phyloP scores from a whole-genome alignment of 2,888 invertebrate genomes.

The Cosmia trapezina region DNA sequence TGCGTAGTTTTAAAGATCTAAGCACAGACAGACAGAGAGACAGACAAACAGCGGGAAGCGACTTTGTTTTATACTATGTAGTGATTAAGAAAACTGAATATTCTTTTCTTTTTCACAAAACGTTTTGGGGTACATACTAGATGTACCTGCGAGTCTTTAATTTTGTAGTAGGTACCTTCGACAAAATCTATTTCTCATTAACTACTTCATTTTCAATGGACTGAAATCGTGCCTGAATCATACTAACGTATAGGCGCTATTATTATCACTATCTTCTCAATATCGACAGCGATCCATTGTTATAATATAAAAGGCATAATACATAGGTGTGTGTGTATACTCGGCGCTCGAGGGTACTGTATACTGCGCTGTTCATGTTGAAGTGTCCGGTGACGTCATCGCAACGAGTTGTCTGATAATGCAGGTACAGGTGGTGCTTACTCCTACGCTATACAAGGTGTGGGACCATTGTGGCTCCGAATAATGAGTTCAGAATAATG shows the following conservation, averaged over 20 bases:
- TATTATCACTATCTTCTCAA: slow-evolving; percentile 42
- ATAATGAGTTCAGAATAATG: slow-evolving; percentile 25
- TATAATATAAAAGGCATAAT: slow-evolving; percentile 46
- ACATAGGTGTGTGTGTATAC: slow-evolving; percentile 36
- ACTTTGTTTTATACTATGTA: too few relatives aligned
- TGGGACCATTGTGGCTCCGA: slow-evolving; percentile 24
- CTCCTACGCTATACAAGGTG: slow-evolving; percentile 43
- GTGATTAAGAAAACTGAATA: not conserved
- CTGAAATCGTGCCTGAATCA: slow-evolving; percentile 18
- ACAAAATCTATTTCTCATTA: not conserved
- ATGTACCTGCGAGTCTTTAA: not conserved
- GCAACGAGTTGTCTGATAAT: slow-evolving; percentile 43
- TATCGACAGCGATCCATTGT: slow-evolving; percentile 49
- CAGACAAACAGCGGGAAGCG: too few relatives aligned
- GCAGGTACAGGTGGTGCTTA: slow-evolving; percentile 35
- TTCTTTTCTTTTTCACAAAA: not conserved
- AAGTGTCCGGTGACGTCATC: slow-evolving; percentile 59
- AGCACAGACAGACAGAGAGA: too few relatives aligned
- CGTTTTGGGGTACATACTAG: not conserved
- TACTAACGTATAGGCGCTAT: slow-evolving; percentile 9
- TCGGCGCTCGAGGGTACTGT: slow-evolving; percentile 39
- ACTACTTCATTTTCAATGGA: slow-evolving; percentile 6
- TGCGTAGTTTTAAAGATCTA: too few relatives aligned
- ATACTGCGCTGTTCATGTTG: slow-evolving; percentile 30
- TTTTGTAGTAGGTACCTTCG: not conserved